phyloP scores from a whole-genome alignment of 2,113 vertebrate genomes.

The Lontra canadensis region DNA sequence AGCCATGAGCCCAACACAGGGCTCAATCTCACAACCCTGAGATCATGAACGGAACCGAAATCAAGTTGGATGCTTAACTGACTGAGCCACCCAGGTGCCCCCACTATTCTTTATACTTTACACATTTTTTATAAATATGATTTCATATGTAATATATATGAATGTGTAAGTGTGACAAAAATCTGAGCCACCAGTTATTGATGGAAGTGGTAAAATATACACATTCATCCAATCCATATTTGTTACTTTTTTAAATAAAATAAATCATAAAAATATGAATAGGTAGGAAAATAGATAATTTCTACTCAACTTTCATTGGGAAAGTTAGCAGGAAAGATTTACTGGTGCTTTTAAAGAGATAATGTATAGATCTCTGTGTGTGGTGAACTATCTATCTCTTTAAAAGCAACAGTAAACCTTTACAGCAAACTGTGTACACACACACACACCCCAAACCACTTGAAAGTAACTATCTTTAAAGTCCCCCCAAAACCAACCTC shows the following conservation, averaged over 20 bases:
- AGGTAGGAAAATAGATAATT: neutral
- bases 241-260: conserved; percentile 48
- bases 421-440: neutral
- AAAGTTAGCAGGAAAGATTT: conserved; percentile 44
- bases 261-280: neutral
- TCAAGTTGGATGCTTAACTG: neutral
- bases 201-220: conserved; percentile 1
- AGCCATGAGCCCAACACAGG: neutral
- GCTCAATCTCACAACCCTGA: neutral
- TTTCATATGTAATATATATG: neutral
- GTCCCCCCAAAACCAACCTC: neutral
- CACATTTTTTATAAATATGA: conserved; percentile 24
- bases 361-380: neutral
- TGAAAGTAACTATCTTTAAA: conserved; percentile 41
- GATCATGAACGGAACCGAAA: neutral
- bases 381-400: neutral
- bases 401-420: conserved; percentile 6
- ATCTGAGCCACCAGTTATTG: neutral
- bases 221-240: conserved; percentile 2
- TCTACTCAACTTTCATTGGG: conserved; percentile 15
- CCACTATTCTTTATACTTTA: conserved; percentile 26
- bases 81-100: neutral
- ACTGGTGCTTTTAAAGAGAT: conserved; percentile 2
- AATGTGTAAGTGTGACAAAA: conserved; percentile 42
- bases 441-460: neutral